Evolutionary conservation across 2,113 vertebrate genomes (phyloP).

Genomic region (Atlantisia rogersi): DNA sequence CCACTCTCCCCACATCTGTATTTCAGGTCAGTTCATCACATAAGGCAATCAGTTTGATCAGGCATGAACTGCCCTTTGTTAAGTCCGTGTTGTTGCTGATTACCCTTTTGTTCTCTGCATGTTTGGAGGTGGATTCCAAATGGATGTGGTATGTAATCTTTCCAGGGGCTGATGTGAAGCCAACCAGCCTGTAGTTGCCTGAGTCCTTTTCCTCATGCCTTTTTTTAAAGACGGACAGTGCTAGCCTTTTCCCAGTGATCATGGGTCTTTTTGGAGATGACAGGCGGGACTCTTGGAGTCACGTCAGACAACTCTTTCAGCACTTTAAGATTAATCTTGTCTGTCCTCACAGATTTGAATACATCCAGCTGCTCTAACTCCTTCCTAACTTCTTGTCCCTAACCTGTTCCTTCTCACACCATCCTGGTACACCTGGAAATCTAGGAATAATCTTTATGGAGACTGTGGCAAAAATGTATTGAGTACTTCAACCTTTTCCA

Average conservation of each 20-base stretch:
- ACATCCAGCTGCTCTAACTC: not conserved
- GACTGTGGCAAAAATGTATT: not conserved
- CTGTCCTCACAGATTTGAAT: not conserved
- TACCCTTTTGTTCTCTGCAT: not conserved
- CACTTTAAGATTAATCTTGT: not conserved
- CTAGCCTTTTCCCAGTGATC: not conserved
- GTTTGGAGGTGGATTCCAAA: not conserved
- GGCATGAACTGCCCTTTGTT: not conserved
- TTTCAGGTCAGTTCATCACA: not conserved
- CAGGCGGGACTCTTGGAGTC: not conserved
- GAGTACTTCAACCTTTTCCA: not conserved
- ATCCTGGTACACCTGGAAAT: not conserved
- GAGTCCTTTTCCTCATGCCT: not conserved
- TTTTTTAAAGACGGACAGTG: not conserved
- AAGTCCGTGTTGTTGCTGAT: not conserved
- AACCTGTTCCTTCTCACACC: not conserved
- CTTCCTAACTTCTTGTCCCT: not conserved
- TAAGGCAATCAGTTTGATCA: not conserved
- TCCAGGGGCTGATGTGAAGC: not conserved
- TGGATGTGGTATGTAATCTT: conserved; percentile 10
- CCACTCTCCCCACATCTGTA: not conserved
- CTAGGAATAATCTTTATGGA: not conserved
- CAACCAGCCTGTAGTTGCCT: not conserved
- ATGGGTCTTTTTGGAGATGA: not conserved
- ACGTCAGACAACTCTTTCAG: not conserved